Conservation (phyloP, 2,888 invertebrate genomes). For the Dolichopus griseipennis region DNA sequence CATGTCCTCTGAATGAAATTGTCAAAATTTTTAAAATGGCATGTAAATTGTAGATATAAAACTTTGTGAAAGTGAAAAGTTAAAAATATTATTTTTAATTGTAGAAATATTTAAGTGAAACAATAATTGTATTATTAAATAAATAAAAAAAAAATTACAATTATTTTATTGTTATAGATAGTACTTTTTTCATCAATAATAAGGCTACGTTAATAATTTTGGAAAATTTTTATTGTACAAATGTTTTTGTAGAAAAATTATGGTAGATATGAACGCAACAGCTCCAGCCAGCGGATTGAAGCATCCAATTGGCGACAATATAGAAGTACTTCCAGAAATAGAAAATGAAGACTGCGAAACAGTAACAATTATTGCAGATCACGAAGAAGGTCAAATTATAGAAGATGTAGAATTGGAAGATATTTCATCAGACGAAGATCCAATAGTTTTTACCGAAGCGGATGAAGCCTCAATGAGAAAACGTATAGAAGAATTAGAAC, state of each 20-base stretch:
- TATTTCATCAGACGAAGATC: slow-evolving; percentile 39
- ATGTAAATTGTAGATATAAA: no score
- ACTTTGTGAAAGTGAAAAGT: no score
- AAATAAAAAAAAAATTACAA: no score
- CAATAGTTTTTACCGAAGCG: not conserved
- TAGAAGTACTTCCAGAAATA: not conserved
- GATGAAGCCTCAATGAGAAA: slow-evolving; percentile 35
- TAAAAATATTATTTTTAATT: no score
- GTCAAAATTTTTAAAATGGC: no score
- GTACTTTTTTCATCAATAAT: no score
- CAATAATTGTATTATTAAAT: no score
- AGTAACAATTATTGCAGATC: slow-evolving; percentile 26
- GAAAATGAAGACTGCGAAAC: slow-evolving; percentile 19
- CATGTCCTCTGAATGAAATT: no score
- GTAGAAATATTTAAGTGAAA: no score
- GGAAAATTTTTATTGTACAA: not conserved
- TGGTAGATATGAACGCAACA: not conserved
- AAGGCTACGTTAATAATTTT: not conserved
- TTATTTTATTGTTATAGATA: not conserved
- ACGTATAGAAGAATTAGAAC: slow-evolving; percentile 40
- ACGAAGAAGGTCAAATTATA: slow-evolving; percentile 41
- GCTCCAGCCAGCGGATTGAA: not conserved
- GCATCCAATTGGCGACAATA: not conserved
- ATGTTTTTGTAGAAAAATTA: not conserved
- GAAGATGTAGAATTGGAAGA: slow-evolving; percentile 35